phyloP scores from a whole-genome alignment of 35 echinoderm and acorn worm species.

The Heliocidaris erythrogramma region DNA sequence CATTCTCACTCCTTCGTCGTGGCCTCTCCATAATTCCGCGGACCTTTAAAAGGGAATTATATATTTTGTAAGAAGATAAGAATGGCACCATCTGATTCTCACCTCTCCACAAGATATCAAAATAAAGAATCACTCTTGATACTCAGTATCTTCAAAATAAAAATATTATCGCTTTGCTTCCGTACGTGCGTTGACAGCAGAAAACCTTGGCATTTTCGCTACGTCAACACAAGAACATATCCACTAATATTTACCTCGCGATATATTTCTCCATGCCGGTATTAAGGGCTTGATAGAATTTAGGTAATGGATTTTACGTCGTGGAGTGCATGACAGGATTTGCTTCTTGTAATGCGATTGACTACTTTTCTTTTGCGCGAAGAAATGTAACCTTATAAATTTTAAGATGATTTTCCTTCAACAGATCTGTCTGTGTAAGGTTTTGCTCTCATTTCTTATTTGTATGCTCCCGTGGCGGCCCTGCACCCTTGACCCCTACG shows the following conservation, averaged over 20 bases:
- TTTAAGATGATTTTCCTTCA: too few species aligned
- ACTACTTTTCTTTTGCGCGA: neutral
- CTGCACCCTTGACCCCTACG: too few species aligned
- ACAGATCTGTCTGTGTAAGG: too few species aligned
- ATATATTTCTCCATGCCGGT: too few species aligned
- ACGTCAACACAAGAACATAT: neutral
- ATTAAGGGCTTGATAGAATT: neutral
- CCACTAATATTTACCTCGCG: neutral
- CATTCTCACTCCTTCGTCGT: neutral
- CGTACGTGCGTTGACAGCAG: neutral
- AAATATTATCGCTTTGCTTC: neutral
- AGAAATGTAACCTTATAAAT: too few species aligned
- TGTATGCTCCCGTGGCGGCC: too few species aligned
- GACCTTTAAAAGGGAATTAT: neutral
- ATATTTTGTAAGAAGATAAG: neutral
- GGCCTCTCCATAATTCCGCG: neutral
- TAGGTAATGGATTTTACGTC: slow-evolving; percentile 1
- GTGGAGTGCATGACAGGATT: neutral
- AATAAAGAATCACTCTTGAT: neutral
- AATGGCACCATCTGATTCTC: neutral
- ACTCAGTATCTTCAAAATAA: neutral
- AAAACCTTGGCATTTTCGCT: neutral
- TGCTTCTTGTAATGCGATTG: neutral
- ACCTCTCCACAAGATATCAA: neutral
- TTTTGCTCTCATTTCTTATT: too few species aligned